Percentiles rank a stretch among this genome's conserved stretches.
phyloP scores from a whole-genome alignment of 1,140 invertebrate species.

The Heliconius himera region DNA sequence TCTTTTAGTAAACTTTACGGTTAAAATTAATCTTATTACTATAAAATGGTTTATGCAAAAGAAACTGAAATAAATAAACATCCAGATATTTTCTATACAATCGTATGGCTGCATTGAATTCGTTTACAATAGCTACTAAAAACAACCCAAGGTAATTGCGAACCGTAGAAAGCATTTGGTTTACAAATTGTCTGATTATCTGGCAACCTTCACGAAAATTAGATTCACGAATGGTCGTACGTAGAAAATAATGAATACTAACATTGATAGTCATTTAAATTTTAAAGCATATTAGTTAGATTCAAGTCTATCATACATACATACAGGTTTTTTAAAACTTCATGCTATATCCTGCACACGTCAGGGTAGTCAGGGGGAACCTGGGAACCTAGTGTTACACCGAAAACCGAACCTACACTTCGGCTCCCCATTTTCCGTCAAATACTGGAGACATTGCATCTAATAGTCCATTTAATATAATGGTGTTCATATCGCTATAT shows the following conservation, averaged over 20 bases:
- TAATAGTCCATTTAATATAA: too few species aligned
- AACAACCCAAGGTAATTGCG: neutral
- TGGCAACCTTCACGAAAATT: neutral
- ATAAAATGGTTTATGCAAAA: neutral
- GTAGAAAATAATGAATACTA: neutral
- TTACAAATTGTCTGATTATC: slow-evolving; percentile 18
- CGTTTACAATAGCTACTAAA: neutral
- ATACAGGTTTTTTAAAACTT: too few species aligned
- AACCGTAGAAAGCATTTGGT: slow-evolving; percentile 9
- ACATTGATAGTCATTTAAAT: neutral
- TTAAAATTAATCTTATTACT: too few species aligned
- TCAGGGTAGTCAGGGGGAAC: too few species aligned
- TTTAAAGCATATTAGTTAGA: neutral
- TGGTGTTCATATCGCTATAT: too few species aligned
- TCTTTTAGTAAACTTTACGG: too few species aligned
- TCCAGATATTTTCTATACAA: neutral
- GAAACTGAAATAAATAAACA: neutral
- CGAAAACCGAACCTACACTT: too few species aligned
- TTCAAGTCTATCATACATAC: neutral
- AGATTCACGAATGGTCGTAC: neutral
- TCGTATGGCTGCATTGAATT: neutral
- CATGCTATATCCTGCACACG: too few species aligned
- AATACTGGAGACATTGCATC: too few species aligned
- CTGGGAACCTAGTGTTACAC: too few species aligned
- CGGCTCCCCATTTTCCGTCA: too few species aligned